Base-by-base conservation (phyloP, 2,113 vertebrate genomes). In the Shinisaurus crocodilurus region DNA sequence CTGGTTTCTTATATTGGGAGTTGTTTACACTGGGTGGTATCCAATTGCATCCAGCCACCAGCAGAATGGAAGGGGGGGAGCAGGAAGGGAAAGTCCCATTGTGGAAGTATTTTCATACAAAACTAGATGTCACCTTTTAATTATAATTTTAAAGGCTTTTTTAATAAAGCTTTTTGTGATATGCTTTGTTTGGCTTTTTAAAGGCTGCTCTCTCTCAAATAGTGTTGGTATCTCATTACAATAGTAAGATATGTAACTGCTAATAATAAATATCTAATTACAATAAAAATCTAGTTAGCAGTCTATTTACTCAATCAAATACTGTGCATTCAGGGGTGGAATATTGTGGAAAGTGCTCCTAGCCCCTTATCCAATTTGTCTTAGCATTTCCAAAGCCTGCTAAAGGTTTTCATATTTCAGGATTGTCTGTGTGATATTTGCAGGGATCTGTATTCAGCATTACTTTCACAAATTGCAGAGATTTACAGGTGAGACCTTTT, bases 401-500 rank as follows among this genome's bases (percentile, higher is more conserved):
- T 86, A 37, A 90, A 85, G 92, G 40, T 34, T 93, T 91, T 91
- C 86, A 43, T 76, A 88, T 54, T 13, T 54, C 1, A 32, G 9
- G 10, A 86, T 84, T 92, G 90, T 0, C 0, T 81, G 60, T 12
- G 1, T 0, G 1, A 89, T 57, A 60, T 92, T 87, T 92, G 70
- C 89, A 89, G 83, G 82, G 3, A n/a, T 90, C 27, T 72, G 1
- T 4, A 85, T 67, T 2, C 34, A 65, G 45, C 50, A 63, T 70
- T 27, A 76, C 45, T 77, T 83, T 86, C 40, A 48, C 6, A 93
- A 93, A 70, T 86, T 82, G 77, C 15, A 86, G 77, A 69, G 74
- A 85, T 86, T 85, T 93, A 67, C 70, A 84, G 32, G 60, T 86
- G 84, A 90, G 48, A 79, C 70, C 12, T 20, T 90, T 76, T 94